phyloP scores from a whole-genome alignment of 2,797 vertebrate genomes.

The Argyrosomus regius region DNA sequence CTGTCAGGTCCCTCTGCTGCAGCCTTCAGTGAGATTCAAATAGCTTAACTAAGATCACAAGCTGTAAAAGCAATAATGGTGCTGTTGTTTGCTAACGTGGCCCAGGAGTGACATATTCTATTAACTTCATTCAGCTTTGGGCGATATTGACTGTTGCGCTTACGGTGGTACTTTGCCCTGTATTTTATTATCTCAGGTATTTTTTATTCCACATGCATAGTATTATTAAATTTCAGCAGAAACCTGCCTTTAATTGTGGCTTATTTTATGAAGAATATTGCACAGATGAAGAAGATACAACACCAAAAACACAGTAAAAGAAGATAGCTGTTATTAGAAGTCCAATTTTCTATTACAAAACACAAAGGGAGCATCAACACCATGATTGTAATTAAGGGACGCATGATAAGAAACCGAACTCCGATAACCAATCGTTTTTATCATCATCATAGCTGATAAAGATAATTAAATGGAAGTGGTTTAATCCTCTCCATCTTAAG shows the following conservation, averaged over 20 bases:
- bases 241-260: neutral
- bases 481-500: neutral
- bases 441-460: neutral
- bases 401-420: neutral
- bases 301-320: neutral
- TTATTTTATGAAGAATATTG: neutral
- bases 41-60: slow-evolving; percentile 8
- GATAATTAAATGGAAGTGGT: neutral
- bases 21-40: neutral
- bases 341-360: neutral
- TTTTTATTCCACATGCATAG: neutral
- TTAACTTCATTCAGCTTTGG: neutral
- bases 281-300: neutral
- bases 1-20: neutral
- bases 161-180: neutral
- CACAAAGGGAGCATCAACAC: neutral
- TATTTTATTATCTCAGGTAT: neutral
- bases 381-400: neutral
- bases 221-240: neutral
- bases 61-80: slow-evolving; percentile 17
- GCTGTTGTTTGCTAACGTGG: slow-evolving; percentile 8
- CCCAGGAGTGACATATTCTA: slow-evolving; percentile 11
- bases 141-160: neutral
- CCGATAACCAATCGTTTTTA: neutral
- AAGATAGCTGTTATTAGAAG: neutral